Base-by-base conservation (phyloP, 2,888 invertebrate genomes). In the Candidula unifasciata region DNA sequence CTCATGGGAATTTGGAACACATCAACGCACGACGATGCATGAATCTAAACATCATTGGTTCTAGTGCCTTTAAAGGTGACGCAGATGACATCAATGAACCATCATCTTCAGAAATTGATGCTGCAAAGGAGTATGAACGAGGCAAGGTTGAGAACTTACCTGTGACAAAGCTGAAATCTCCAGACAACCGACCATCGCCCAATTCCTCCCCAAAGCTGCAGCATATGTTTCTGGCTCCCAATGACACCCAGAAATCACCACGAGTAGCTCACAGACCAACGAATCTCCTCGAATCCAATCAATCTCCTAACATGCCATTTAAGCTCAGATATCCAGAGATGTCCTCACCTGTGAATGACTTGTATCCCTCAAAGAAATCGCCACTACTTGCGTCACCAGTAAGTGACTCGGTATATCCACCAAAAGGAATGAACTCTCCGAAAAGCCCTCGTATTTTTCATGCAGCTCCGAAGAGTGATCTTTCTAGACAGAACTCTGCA, bases 1-100 rank as follows among this genome's bases (percentile, higher is more conserved):
- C 89, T 3, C 90, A 96, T 87, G 97, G 97, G 13, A 96, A 96
- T 92, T 93, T 96, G 78, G 95, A 95, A 0, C 87, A 90, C n/a
- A 87, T 89, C 30, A 88, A 88, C 27, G 84, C 85, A 79, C 80
- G 91, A 10, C 88, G 90, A 60, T 90, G 90, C 84, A 86, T 90
- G n/a, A 90, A 91, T 77, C 86, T 89, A 44, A 88, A 88, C 60
- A 87, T 91, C 33, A 88, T 90, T 18, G 91, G 91, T 3, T 69
- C 79, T 10, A 84, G 77, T 18, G 80, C 80, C 21, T 87, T 57
- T 24, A n/a, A n/a, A 24, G 52, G 68, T 52, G 80, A 64, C n/a
- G 30, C 87, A 54, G 89, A 89, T 83, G 88, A 85, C 8, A 90
- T 90, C 0, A 89, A 88, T 18, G 91, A 90, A 76, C 76, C 90